Evolutionary conservation across 2,797 vertebrate species (phyloP), one percentile per base, ranked within the genome.

Genomic region (Sebastes hubbsi): DNA sequence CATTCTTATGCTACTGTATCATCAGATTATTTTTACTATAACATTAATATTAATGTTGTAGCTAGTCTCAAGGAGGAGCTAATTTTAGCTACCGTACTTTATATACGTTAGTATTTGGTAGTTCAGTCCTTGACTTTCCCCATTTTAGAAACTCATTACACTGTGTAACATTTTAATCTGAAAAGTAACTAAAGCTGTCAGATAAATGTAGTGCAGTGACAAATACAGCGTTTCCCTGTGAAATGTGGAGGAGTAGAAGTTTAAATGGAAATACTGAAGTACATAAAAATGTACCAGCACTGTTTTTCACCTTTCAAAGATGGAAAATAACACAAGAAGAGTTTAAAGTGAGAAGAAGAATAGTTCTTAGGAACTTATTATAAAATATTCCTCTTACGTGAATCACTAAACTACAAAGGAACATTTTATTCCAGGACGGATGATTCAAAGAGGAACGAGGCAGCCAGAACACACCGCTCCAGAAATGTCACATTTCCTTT

Each of bases 401-500:
- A 18, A n/a, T 46, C 32, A 18, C 46, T 56, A 49, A 9, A 61
- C 67, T 18, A 49, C 25, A 78, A 55, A 76, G 27, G 55, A 79
- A 63, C 55, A 27, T 71, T 70, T 75, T 24, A 77, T 75, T 77
- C 42, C 3, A 25, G 36, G 49, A n/a, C n/a, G 30, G 38, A 74
- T 65, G 30, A 77, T 6, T 78, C 14, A 82, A 32, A 77, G 29
- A 38, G 1, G 30, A 13, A 46, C 0, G n/a, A 76, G 25, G 38
- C 75, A 22, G 80, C 42, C 56, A 4, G 38, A 36, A 72, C 72
- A 71, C 10, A 2, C 16, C 77, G 64, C 73, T 71, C 69, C 2
- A 72, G 61, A 76, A 75, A 85, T 36, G 73, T 75, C 85, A 75
- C 62, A 62, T 77, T 78, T 83, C 61, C 68, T 77, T 70, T 78